Evolutionary conservation across 2,888 invertebrate genomes (phyloP).

Genomic region (Macroteleia sp.): DNA sequence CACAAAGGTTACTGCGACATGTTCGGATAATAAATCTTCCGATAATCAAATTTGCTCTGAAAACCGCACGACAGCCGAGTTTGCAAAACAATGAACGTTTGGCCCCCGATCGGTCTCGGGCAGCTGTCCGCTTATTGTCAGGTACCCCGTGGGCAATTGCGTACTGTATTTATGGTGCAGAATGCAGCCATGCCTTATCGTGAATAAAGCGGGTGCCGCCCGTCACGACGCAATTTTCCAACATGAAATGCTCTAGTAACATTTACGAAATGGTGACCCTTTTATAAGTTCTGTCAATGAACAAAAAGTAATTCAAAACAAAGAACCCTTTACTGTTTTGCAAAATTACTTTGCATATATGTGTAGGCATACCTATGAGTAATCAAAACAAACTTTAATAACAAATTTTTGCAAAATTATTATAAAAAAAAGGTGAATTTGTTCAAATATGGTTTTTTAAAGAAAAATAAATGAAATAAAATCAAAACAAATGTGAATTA

Average conservation of each 20-base stretch:
- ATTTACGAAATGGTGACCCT: slow-evolving; percentile 27
- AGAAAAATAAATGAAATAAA: too few species aligned
- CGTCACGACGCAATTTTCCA: slow-evolving; percentile 51
- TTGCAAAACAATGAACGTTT: slow-evolving; percentile 57
- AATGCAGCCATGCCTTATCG: slow-evolving; percentile 53
- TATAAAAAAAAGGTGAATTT: too few species aligned
- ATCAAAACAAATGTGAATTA: too few species aligned
- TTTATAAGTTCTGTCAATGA: too few species aligned
- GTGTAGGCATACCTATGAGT: too few species aligned
- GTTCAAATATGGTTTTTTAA: too few species aligned
- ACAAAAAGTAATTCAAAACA: too few species aligned
- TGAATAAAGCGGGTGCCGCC: slow-evolving; percentile 59
- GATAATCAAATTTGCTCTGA: slow-evolving; percentile 53
- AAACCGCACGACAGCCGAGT: slow-evolving; percentile 48
- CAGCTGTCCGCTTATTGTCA: slow-evolving; percentile 63
- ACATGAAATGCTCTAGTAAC: slow-evolving; percentile 32
- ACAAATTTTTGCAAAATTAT: too few species aligned
- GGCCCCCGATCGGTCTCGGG: slow-evolving; percentile 55
- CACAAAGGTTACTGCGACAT: slow-evolving; percentile 46
- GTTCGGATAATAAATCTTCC: slow-evolving; percentile 41
- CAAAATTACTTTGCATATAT: too few species aligned
- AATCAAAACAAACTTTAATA: too few species aligned
- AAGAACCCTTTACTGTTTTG: too few species aligned
- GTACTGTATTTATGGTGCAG: slow-evolving; percentile 51
- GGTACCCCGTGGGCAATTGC: slow-evolving; percentile 56